Percentiles rank a stretch among this genome's conserved stretches.
Conservation (phyloP, 2,888 invertebrate species). For the Chorisops tibialis region DNA sequence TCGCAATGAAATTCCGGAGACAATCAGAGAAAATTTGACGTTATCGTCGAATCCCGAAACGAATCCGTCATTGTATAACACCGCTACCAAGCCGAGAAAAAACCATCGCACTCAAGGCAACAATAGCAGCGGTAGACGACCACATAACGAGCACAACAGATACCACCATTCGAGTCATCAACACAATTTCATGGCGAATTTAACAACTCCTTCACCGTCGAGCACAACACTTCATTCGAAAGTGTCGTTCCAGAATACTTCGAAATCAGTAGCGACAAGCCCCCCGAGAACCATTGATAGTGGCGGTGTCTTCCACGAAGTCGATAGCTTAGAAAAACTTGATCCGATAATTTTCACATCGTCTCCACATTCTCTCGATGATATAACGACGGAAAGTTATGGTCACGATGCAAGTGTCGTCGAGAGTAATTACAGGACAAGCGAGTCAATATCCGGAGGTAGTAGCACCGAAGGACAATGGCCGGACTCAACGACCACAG, state of each 20-base stretch:
- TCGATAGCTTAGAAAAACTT: constrained; percentile 34
- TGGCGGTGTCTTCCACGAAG: constrained; percentile 31
- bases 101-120: constrained; percentile 10
- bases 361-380: background rate
- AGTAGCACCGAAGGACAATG: constrained; percentile 18
- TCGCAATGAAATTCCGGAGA: constrained; percentile 38
- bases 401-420: background rate
- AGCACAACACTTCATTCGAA: background rate
- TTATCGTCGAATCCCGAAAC: constrained; percentile 10
- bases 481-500: constrained; percentile 24
- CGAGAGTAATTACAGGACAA: constrained; percentile 11
- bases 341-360: background rate
- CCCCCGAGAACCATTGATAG: background rate
- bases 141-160: constrained; percentile 29
- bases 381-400: constrained; percentile 11
- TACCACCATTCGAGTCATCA: constrained; percentile 20
- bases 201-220: constrained; percentile 19
- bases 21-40: constrained; percentile 16
- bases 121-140: constrained; percentile 11
- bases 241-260: background rate
- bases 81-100: constrained; percentile 21
- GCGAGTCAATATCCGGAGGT: background rate
- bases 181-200: constrained; percentile 12
- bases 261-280: background rate
- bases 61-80: background rate